Conservation (phyloP, 2,888 invertebrate genomes). For the Xanthostigma xanthostigma region DNA sequence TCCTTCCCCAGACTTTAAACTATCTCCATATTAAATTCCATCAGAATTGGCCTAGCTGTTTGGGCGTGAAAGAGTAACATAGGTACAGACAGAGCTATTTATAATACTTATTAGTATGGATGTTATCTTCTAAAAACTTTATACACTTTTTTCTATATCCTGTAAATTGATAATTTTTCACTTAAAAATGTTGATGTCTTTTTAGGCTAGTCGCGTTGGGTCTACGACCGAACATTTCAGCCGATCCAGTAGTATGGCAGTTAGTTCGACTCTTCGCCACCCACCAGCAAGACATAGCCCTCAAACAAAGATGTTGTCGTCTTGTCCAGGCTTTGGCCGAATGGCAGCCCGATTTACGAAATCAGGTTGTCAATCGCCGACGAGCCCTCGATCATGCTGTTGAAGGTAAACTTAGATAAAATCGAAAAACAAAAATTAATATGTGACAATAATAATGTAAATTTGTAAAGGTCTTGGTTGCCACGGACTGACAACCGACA, state of each 20-base stretch:
- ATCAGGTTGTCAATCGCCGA: conserved; percentile 49
- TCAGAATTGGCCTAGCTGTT: too few species aligned
- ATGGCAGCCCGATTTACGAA: conserved; percentile 50
- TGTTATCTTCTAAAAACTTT: too few species aligned
- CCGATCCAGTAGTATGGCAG: conserved; percentile 74
- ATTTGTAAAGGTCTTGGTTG: conserved; percentile 50
- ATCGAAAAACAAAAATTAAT: neutral
- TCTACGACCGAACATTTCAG: conserved; percentile 50
- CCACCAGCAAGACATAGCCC: conserved; percentile 40
- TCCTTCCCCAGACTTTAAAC: too few species aligned
- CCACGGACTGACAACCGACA: conserved; percentile 65
- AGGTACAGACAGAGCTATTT: too few species aligned
- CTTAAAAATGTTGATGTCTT: too few species aligned
- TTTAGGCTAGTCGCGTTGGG: conserved; percentile 30
- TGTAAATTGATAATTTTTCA: too few species aligned
- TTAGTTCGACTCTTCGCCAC: conserved; percentile 58
- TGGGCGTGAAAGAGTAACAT: too few species aligned
- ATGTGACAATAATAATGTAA: neutral
- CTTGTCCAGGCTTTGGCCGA: conserved; percentile 42
- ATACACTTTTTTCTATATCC: too few species aligned
- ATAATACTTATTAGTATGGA: too few species aligned
- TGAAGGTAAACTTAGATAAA: conserved; percentile 39
- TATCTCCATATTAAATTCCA: too few species aligned
- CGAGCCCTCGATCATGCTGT: conserved; percentile 70
- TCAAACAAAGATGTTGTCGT: conserved; percentile 44